A percentile compares a stretch with the other conserved stretches of the same genome.
These are phyloP conservation scores for Pygmarrhopalites habei DNA, from an alignment of 1,140 invertebrate species.

Conservation along the genomic window DNA sequence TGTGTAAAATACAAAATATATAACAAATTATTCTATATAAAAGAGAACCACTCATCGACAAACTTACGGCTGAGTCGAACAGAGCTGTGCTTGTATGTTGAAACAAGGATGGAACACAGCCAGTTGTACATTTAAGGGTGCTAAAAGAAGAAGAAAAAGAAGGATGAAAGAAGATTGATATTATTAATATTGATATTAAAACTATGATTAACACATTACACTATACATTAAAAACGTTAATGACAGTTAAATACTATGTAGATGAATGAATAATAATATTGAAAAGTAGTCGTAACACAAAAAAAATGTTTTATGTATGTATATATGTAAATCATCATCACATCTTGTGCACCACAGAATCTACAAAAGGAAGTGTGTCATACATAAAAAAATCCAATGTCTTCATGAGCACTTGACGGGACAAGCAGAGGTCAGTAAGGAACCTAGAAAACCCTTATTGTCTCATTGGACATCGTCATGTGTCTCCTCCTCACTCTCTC, in stretches of 20 bases:
- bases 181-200: background rate
- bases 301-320: too few relatives aligned
- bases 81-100: too few relatives aligned
- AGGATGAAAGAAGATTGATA: too few relatives aligned
- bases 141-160: too few relatives aligned
- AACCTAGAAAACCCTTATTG: background rate
- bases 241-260: background rate
- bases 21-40: too few relatives aligned
- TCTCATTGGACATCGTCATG: background rate
- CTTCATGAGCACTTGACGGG: conserved; percentile 9
- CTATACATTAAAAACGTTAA: background rate
- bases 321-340: background rate
- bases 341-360: conserved; percentile 1
- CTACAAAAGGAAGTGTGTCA: background rate
- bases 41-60: too few relatives aligned
- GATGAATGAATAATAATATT: background rate
- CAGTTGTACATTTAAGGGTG: too few relatives aligned
- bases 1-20: too few relatives aligned
- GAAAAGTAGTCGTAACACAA: background rate
- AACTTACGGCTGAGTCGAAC: too few relatives aligned
- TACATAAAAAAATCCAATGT: conserved; percentile 11
- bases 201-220: background rate
- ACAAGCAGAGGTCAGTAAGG: too few relatives aligned
- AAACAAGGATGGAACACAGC: too few relatives aligned
- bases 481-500: conserved; percentile 4